Evolutionary conservation across 2,797 vertebrate genomes (phyloP).

Genomic region (Danio tinwini): DNA sequence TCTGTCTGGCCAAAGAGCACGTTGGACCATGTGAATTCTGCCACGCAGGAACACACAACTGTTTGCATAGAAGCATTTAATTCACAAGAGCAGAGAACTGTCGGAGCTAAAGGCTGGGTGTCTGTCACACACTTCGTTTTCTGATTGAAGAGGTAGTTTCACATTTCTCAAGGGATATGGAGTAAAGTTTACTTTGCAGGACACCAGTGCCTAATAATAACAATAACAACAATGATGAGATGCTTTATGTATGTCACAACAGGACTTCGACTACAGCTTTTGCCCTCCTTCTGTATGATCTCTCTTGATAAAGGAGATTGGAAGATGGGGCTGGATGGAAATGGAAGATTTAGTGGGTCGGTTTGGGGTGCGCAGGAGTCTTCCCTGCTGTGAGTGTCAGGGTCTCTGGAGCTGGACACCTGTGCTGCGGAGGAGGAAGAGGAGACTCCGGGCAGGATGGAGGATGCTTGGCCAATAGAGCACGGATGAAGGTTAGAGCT

Average conservation of each 20-base stretch:
- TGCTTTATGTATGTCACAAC: slow-evolving; percentile 34
- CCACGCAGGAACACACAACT: slow-evolving; percentile 1
- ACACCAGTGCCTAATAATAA: slow-evolving; percentile 58
- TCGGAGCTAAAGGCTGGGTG: slow-evolving; percentile 37
- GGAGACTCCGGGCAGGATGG: slow-evolving; percentile 33
- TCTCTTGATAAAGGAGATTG: slow-evolving; percentile 32
- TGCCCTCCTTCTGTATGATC: slow-evolving; percentile 27
- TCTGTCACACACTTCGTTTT: slow-evolving; percentile 48
- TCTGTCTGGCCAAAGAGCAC: background rate
- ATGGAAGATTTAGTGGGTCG: slow-evolving; percentile 37
- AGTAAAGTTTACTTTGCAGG: slow-evolving; percentile 50
- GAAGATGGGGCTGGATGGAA: slow-evolving; percentile 32
- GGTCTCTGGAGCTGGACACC: slow-evolving; percentile 71
- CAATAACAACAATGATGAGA: slow-evolving; percentile 48
- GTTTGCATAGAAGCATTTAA: slow-evolving; percentile 46
- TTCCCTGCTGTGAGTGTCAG: slow-evolving; percentile 26
- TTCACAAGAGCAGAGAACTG: slow-evolving; percentile 37
- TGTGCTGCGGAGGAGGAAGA: slow-evolving; percentile 21
- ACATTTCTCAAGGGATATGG: slow-evolving; percentile 70
- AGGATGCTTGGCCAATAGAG: slow-evolving; percentile 1
- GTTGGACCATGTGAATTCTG: slow-evolving; percentile 3
- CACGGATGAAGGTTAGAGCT: slow-evolving; percentile 73
- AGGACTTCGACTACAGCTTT: slow-evolving; percentile 42
- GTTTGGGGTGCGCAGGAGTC: slow-evolving; percentile 19
- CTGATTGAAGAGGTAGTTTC: slow-evolving; percentile 75